Conservation (phyloP, 2,888 invertebrate species). For the Panopea generosa region DNA sequence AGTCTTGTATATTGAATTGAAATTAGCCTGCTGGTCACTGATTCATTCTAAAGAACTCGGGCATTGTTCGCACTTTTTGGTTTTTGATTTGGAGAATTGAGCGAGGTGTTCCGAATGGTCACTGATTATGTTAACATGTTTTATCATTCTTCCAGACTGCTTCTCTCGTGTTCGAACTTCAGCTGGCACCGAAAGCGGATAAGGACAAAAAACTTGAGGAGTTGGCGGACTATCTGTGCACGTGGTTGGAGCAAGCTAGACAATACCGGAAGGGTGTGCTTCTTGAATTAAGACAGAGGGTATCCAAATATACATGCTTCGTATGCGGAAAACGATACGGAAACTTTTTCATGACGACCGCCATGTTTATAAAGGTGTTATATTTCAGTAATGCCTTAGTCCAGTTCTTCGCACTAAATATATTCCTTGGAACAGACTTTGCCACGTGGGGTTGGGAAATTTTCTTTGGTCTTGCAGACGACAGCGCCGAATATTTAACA, state of each 20-base stretch:
- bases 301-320: slow-evolving; percentile 74
- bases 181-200: slow-evolving; percentile 68
- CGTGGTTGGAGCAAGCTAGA: slow-evolving; percentile 73
- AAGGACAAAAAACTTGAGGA: slow-evolving; percentile 72
- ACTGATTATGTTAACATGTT: background rate
- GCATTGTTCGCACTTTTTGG: too few relatives aligned
- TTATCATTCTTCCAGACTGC: slow-evolving; percentile 39
- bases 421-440: slow-evolving; percentile 77
- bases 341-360: slow-evolving; percentile 79
- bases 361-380: slow-evolving; percentile 77
- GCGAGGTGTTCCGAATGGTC: background rate
- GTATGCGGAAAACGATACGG: slow-evolving; percentile 79
- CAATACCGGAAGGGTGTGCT: slow-evolving; percentile 71
- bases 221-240: slow-evolving; percentile 73
- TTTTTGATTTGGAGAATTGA: background rate
- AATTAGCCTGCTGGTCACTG: too few relatives aligned
- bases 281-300: slow-evolving; percentile 67
- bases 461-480: slow-evolving; percentile 63
- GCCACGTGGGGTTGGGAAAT: slow-evolving; percentile 79
- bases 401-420: slow-evolving; percentile 81
- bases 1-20: too few relatives aligned
- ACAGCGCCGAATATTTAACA: slow-evolving; percentile 67
- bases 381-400: slow-evolving; percentile 79
- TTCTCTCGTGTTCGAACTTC: slow-evolving; percentile 64
- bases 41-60: too few relatives aligned